Base-by-base conservation (phyloP, 2,888 invertebrate genomes). In the Galeopsomyia nigrocyanea region DNA sequence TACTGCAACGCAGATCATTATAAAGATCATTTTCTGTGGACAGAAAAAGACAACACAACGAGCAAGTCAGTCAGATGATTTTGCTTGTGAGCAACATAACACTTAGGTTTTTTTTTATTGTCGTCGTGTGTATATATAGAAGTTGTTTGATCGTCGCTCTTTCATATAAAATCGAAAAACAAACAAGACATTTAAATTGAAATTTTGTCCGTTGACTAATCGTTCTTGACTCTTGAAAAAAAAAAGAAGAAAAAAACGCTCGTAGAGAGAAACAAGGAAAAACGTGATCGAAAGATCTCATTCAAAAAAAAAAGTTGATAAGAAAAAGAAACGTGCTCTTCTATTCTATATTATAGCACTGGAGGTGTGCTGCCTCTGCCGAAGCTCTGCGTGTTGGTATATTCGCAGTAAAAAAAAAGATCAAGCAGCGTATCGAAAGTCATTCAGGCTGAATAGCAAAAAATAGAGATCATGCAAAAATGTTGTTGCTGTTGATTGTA, bases 21-120 rank as follows among this genome's bases (percentile, higher is more conserved):
- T 85, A 82, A 85, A 79, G 83, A 84, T 85, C 86, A 84, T 84
- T 86, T 87, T 86, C 86, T 86, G 86, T 83, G 84, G 76, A 76
- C 76, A 76, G 58, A 76, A 69, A 76, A 73, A 76, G 67, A 68
- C 50, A 72, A 76, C 71, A 74, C 70, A 75, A 50, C 71, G 58
- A 67, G 58, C 68, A 71, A 66, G 73, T 75, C 70, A 73, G 70
- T 70, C 65, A 67, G 26, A 5, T 26, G 26, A 26, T 55, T 55
- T 21, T 55, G 46, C 39, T 73, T 50, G 47, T 53, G 17, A 63
- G 55, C 19, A 10, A 57, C 17, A 21, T 51, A 60, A 63, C 63
- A 67, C 22, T 71, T 21, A 63, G 49, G 7, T 39, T 39, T 39
- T 39, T 39, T 39, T 39, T 39, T 31, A 31, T 39, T 39, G 10